Percentiles rank a stretch among this genome's conserved stretches.
These are phyloP conservation scores for Anaspis maculata DNA, from an alignment of 2,888 invertebrate genomes.

Conservation along the genomic window DNA sequence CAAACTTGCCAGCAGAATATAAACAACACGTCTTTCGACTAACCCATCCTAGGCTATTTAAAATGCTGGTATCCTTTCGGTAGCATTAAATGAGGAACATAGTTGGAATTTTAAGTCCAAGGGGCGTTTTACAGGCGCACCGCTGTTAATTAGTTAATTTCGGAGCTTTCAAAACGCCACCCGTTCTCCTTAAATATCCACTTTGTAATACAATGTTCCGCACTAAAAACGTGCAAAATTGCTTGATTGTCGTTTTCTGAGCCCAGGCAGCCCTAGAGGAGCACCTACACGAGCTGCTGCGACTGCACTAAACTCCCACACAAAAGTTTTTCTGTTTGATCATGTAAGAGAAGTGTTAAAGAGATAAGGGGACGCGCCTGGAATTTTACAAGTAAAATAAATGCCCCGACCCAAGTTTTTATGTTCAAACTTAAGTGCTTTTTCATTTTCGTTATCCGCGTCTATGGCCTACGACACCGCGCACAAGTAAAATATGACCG, in stretches of 20 bases:
- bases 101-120: constrained; percentile 18
- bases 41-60: constrained; percentile 14
- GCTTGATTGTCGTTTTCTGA: constrained; percentile 5
- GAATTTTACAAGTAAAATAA: constrained; percentile 3
- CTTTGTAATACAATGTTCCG: neutral
- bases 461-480: no score
- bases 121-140: constrained; percentile 9
- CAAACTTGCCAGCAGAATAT: no score
- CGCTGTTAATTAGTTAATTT: constrained; percentile 19
- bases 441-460: no score
- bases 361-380: constrained; percentile 12
- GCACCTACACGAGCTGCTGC: neutral
- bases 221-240: constrained; percentile 7
- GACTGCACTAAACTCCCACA: neutral
- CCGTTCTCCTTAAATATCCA: constrained; percentile 10
- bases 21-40: no score
- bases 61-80: constrained; percentile 16
- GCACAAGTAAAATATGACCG: no score
- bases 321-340: constrained; percentile 10
- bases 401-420: neutral
- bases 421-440: constrained; percentile 1
- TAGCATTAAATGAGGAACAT: constrained; percentile 16
- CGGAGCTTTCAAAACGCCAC: constrained; percentile 7
- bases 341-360: constrained; percentile 13
- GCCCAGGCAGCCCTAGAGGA: neutral